These are phyloP conservation scores for Eubasilissa regina DNA, from an alignment of 1,140 invertebrate genomes.

Conservation along the genomic window DNA sequence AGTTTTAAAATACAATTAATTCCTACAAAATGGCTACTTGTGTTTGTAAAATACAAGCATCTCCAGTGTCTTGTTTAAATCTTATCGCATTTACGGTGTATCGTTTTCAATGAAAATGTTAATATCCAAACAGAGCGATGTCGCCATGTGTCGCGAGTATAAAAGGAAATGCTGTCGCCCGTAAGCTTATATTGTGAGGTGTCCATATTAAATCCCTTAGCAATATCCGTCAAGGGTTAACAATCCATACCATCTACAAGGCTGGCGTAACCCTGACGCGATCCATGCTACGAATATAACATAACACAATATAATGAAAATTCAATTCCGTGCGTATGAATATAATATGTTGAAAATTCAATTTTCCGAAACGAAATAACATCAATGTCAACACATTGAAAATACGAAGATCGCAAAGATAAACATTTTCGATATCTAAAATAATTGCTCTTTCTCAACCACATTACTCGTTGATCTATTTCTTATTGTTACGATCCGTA, in stretches of 20 bases:
- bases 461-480: too few relatives aligned
- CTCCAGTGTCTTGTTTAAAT: too few relatives aligned
- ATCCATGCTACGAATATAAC: conserved; percentile 6
- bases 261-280: conserved; percentile 19
- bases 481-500: too few relatives aligned
- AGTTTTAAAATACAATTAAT: too few relatives aligned
- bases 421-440: conserved; percentile 9
- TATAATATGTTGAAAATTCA: conserved; percentile 47
- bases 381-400: conserved; percentile 23
- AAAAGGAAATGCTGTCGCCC: conserved; percentile 33
- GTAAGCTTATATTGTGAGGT: conserved; percentile 42
- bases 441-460: too few relatives aligned
- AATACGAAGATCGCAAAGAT: not conserved
- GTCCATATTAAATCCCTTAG: conserved; percentile 43
- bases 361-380: conserved; percentile 38
- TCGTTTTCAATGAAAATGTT: conserved; percentile 26
- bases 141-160: conserved; percentile 31
- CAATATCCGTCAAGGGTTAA: conserved; percentile 38
- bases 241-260: conserved; percentile 36
- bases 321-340: conserved; percentile 33
- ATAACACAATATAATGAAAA: too few relatives aligned
- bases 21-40: too few relatives aligned
- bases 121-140: conserved; percentile 16
- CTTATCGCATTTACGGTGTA: not conserved
- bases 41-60: too few relatives aligned